These are phyloP conservation scores for Semaprochilodus insignis DNA, from an alignment of 2,797 vertebrate species.

Conservation along the genomic window DNA sequence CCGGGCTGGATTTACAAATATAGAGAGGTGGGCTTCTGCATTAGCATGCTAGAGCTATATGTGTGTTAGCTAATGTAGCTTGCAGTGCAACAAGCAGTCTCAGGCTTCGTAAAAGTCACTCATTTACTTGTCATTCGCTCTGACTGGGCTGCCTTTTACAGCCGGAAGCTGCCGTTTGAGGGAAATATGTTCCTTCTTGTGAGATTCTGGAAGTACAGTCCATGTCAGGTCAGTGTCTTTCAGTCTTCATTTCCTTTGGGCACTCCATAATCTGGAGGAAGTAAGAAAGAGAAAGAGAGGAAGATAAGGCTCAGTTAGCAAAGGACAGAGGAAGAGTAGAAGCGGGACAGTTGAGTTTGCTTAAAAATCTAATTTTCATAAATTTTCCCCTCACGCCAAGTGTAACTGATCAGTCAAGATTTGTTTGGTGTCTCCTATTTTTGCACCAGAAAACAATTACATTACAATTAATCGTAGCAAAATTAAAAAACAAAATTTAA, in stretches of 20 bases:
- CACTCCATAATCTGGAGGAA: conserved; percentile 67
- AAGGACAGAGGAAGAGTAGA: neutral
- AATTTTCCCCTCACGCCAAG: no score
- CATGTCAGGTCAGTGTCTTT: conserved; percentile 72
- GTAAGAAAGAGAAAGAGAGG: conserved; percentile 45
- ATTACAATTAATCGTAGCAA: no score
- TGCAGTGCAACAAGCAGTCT: conserved; percentile 46
- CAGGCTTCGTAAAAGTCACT: conserved; percentile 59
- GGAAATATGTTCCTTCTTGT: conserved; percentile 27
- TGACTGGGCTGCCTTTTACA: conserved; percentile 3
- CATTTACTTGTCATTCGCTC: conserved; percentile 50
- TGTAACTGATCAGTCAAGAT: no score
- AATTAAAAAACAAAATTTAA: no score
- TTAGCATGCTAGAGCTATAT: conserved; percentile 71
- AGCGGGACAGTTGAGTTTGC: no score
- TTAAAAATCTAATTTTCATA: no score
- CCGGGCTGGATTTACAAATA: conserved; percentile 59
- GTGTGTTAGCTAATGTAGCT: neutral
- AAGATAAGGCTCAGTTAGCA: conserved; percentile 26
- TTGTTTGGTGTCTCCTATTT: no score
- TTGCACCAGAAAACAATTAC: no score
- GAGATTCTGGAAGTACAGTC: conserved; percentile 56
- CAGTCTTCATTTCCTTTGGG: conserved; percentile 75
- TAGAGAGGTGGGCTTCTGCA: conserved; percentile 75
- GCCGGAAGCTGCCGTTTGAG: no score